Base-by-base conservation (phyloP, 2,888 invertebrate species). In the Catonia carolina region DNA sequence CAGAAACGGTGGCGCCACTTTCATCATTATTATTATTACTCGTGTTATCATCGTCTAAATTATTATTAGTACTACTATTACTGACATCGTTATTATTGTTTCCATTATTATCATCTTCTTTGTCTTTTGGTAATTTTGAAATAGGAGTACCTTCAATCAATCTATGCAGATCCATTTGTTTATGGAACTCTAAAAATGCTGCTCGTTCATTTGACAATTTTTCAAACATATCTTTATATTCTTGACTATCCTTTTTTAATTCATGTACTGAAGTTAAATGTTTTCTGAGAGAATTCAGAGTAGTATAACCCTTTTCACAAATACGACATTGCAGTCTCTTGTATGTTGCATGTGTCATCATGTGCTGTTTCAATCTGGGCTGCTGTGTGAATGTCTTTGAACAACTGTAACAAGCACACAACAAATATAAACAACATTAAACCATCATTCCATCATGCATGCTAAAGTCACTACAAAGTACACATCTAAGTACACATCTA, bases 301-400 rank as follows among this genome's bases (percentile, higher is more conserved):
- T 73, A 15, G 76, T 73, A 62, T 74, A 78, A 0, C 73, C 70
- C 65, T 78, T 78, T 2, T 74, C 71, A 62, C 79, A 79, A 53
- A 73, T 67, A 62, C 75, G 74, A 67, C 79, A 79, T 77, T 78
- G 72, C 23, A 74, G 72, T 17, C 74, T 72, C 66, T 78, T 77
- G 53, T 73, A 62, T 1, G 65, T 62, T 61, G 75, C 72, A 64
- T 79, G 79, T 0, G 78, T 77, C 62, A 78, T 67, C 37, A 78
- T 74, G 64, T 79, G 79, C 37, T 75, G 61, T 51, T 62, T 64
- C 55, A 61, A 58, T 31, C 62, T 58, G 12, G 61, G 56, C 53
- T 64, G 62, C 56, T 61, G 61, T 31, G 61, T 62, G 45, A 64
- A 61, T 41, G 55, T 60, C 51, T 65, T 65, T 17, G 58, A 27